phyloP scores from a whole-genome alignment of 2,113 vertebrate species.

The Nycticebus coucang region DNA sequence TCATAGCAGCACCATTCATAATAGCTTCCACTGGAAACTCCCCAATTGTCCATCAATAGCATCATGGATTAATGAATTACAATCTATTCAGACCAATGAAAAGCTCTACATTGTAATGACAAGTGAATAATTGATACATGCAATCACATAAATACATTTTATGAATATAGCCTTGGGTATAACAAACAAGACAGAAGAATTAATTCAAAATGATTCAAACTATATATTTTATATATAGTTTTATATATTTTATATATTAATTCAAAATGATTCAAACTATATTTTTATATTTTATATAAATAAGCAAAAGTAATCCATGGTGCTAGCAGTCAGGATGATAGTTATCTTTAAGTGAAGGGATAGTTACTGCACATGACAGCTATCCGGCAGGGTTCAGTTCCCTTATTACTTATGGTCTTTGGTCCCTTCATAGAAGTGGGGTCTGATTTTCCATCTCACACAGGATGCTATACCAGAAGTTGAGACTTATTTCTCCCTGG shows the following conservation, averaged over 20 bases:
- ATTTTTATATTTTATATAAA: background rate
- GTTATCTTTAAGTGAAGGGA: background rate
- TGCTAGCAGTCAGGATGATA: background rate
- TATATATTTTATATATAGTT: too few relatives aligned
- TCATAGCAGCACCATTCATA: background rate
- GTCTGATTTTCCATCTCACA: background rate
- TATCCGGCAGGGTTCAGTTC: background rate
- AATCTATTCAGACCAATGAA: background rate
- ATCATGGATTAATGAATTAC: background rate
- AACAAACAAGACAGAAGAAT: background rate
- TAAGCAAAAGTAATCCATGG: background rate
- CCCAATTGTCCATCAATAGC: background rate
- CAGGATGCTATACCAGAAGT: background rate
- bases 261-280: background rate
- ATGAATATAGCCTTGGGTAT: background rate
- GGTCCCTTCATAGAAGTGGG: background rate
- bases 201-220: background rate
- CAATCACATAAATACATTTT: background rate
- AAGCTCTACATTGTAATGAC: background rate
- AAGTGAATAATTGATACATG: background rate
- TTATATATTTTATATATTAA: background rate
- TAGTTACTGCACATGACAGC: background rate
- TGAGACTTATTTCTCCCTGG: background rate
- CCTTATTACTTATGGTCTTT: background rate
- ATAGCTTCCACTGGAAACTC: background rate